Evolutionary conservation across 2,888 invertebrate genomes (phyloP).

Genomic region (Bugulina stolonifera): DNA sequence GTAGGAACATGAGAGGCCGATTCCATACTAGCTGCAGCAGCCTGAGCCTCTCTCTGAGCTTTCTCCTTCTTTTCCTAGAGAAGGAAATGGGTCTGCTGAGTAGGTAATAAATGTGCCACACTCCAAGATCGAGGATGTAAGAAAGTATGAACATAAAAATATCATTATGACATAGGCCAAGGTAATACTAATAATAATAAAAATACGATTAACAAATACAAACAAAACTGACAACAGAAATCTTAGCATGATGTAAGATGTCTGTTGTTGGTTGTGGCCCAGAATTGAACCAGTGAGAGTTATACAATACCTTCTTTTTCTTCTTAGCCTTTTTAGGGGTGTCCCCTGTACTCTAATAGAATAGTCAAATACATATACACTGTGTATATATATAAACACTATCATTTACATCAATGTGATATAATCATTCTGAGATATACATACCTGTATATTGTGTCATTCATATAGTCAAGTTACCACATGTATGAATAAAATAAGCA

Average conservation of each 20-base stretch:
- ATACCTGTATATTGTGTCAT: too few species aligned
- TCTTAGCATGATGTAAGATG: conserved; percentile 8
- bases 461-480: too few species aligned
- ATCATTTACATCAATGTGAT: not conserved
- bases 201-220: not conserved
- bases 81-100: too few species aligned
- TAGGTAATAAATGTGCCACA: too few species aligned
- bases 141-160: too few species aligned
- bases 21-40: conserved; percentile 22
- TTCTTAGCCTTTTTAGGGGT: conserved; percentile 23
- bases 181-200: too few species aligned
- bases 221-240: not conserved
- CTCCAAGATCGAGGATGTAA: too few species aligned
- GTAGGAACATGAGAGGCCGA: not conserved
- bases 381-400: not conserved
- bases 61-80: conserved; percentile 22
- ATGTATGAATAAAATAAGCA: too few species aligned
- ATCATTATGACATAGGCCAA: too few species aligned
- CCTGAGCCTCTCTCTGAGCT: not conserved
- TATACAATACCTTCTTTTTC: conserved; percentile 19
- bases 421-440: too few species aligned
- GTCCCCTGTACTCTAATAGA: conserved; percentile 14
- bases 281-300: not conserved
- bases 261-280: not conserved
- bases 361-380: not conserved